A percentile compares a stretch with the other conserved stretches of the same genome.
Evolutionary conservation across 2,888 invertebrate species (phyloP).

Genomic region (Dolichomitus sp.): DNA sequence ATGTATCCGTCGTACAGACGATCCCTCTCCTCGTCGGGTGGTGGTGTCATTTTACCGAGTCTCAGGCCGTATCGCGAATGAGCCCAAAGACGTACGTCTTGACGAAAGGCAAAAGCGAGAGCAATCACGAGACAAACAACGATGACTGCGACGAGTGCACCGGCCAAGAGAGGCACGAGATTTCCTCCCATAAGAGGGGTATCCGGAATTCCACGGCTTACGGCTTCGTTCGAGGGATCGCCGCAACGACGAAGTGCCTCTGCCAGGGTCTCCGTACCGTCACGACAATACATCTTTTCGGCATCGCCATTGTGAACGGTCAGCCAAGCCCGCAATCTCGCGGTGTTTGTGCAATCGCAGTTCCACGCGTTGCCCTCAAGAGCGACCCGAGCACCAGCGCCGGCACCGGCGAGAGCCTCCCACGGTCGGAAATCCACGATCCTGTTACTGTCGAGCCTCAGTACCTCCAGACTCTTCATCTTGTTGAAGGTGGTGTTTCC

Average conservation of each 20-base stretch:
- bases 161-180: constrained; percentile 92
- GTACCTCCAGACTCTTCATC: constrained; percentile 90
- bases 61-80: constrained; percentile 93
- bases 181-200: constrained; percentile 90
- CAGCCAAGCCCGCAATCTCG: constrained; percentile 91
- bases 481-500: constrained; percentile 93
- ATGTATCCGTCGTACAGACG: constrained; percentile 94
- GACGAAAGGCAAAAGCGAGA: constrained; percentile 91
- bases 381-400: constrained; percentile 89
- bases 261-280: constrained; percentile 87
- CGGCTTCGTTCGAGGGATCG: constrained; percentile 90
- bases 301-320: constrained; percentile 90
- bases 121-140: constrained; percentile 91
- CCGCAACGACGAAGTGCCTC: constrained; percentile 89
- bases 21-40: constrained; percentile 87
- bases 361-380: constrained; percentile 94
- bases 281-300: constrained; percentile 90
- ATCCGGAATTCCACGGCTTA: constrained; percentile 89
- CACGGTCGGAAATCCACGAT: constrained; percentile 93
- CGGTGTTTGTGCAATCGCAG: constrained; percentile 92
- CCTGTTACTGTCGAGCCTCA: constrained; percentile 92
- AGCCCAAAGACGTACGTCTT: constrained; percentile 93
- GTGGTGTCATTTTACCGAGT: constrained; percentile 86
- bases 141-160: constrained; percentile 90
- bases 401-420: constrained; percentile 88